Evolutionary conservation across 2,797 vertebrate species (phyloP).

Genomic region (Schizopygopsis pylzovi): DNA sequence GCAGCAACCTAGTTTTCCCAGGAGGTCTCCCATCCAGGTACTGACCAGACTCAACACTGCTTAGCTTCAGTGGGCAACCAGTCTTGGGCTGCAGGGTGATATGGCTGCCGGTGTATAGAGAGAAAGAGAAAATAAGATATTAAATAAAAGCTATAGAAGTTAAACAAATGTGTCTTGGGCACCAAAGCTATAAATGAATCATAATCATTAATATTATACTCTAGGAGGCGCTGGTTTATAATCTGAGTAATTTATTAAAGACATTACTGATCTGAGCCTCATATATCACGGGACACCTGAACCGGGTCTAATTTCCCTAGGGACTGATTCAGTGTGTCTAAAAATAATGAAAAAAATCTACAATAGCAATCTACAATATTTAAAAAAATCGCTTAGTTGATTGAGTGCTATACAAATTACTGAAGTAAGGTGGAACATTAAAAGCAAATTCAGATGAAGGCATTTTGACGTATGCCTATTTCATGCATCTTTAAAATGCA

Average conservation of each 20-base stretch:
- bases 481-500: background rate
- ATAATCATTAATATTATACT: background rate
- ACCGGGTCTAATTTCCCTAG: background rate
- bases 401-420: background rate
- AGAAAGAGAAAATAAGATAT: no score
- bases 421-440: background rate
- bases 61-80: no score
- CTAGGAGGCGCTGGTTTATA: constrained; percentile 36
- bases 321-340: background rate
- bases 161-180: background rate
- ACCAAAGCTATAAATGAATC: background rate
- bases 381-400: background rate
- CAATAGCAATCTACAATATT: background rate
- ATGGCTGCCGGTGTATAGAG: no score
- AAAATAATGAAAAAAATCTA: background rate
- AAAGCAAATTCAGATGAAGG: background rate
- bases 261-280: background rate
- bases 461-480: background rate
- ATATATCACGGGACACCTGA: background rate
- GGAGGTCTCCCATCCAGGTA: no score
- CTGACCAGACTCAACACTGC: no score
- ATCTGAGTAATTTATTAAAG: constrained; percentile 1
- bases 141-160: background rate
- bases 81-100: no score
- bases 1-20: no score